These are phyloP conservation scores for Alaudala cheleensis DNA, from an alignment of 2,113 vertebrate species.

Conservation along the genomic window DNA sequence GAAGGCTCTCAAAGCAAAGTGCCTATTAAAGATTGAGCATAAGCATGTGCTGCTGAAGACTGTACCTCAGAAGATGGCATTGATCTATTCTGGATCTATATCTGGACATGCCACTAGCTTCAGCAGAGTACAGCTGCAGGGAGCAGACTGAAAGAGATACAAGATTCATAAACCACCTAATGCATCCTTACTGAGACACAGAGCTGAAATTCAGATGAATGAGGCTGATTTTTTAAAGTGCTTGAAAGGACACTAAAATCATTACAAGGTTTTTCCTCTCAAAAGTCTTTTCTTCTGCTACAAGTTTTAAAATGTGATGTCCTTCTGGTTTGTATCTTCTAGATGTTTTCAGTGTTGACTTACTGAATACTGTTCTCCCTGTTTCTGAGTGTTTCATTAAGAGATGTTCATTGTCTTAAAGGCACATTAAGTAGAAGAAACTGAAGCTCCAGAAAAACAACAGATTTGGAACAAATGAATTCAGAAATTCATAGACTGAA, in stretches of 20 bases:
- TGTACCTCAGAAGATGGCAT: neutral
- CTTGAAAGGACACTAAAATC: conserved; percentile 18
- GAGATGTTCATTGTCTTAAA: neutral
- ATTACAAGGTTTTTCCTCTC: neutral
- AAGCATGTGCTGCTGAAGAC: neutral
- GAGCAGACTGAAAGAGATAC: neutral
- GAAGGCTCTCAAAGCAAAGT: conserved; percentile 27
- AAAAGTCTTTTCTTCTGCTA: neutral
- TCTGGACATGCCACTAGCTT: neutral
- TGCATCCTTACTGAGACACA: neutral
- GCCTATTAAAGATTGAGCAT: conserved; percentile 37
- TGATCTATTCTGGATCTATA: neutral
- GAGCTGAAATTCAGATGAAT: conserved; percentile 3
- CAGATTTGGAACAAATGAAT: neutral
- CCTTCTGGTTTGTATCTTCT: neutral
- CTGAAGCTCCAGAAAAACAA: neutral
- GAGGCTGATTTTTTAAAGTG: neutral
- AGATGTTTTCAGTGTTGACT: neutral
- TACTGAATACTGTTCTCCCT: neutral
- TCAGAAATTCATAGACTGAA: neutral
- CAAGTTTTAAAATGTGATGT: neutral
- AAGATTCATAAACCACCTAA: neutral
- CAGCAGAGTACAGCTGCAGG: conserved; percentile 26
- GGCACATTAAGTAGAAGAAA: neutral
- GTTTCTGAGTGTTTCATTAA: neutral